Conservation (phyloP, 2,888 invertebrate species). For the Thumatha senex region DNA sequence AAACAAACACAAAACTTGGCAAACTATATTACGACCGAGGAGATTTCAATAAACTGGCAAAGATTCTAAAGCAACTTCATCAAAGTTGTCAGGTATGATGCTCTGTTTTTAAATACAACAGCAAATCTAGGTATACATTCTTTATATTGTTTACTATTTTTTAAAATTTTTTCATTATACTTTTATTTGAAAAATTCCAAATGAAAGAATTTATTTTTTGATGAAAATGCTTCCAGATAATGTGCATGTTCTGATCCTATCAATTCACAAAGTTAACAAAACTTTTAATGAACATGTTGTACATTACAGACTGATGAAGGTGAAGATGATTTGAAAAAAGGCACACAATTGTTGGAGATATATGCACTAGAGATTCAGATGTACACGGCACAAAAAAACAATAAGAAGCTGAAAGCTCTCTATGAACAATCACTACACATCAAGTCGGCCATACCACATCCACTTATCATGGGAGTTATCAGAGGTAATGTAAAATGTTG, state of each 20-base stretch:
- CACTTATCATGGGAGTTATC: constrained; percentile 99
- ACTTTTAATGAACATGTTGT: neutral
- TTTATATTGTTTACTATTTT: too few relatives aligned
- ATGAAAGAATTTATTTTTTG: too few relatives aligned
- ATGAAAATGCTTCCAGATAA: too few relatives aligned
- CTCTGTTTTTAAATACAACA: neutral
- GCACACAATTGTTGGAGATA: constrained; percentile 98
- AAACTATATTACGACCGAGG: constrained; percentile 98
- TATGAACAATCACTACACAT: constrained; percentile 99
- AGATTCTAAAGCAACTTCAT: constrained; percentile 98
- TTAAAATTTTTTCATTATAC: too few relatives aligned
- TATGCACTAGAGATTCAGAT: constrained; percentile 99
- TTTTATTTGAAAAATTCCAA: too few relatives aligned
- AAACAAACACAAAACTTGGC: constrained; percentile 99
- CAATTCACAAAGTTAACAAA: neutral
- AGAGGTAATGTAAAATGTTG: constrained; percentile 87
- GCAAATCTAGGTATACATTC: neutral
- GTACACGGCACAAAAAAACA: constrained; percentile 99
- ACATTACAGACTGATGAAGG: constrained; percentile 94
- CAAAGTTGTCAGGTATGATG: constrained; percentile 94
- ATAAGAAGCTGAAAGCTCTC: constrained; percentile 97
- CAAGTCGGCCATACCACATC: constrained; percentile 99
- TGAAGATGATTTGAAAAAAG: constrained; percentile 98
- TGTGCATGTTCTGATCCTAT: too few relatives aligned
- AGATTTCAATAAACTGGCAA: constrained; percentile 96